Evolutionary conservation across 1,140 invertebrate genomes (phyloP), one percentile per base, ranked within the genome.

Genomic region (Eumaeus atala): DNA sequence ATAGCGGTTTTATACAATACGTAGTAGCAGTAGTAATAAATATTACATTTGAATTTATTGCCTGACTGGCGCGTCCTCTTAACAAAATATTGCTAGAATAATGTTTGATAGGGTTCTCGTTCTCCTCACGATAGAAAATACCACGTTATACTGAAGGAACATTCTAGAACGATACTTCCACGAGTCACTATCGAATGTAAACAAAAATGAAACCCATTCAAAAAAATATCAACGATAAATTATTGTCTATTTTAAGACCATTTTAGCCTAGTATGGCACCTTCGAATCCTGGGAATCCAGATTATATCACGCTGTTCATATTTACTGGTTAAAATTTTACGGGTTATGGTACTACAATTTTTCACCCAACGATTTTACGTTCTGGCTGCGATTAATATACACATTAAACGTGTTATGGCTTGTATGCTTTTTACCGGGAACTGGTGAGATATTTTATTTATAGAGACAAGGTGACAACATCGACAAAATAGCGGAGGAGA

Each of bases 261-360:
- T 70, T 74, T 34, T 55, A 81, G 3, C 81, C 81, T n/a, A n/a
- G n/a, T 84, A 79, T 51, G 80, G 80, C 16, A 69, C 77, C 8
- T 54, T 73, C 4, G 73, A 79, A 10, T 58, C 78, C 10, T 82
- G 80, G 80, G 75, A 83, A 12, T 82, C 84, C 0, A 60, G 61
- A 14, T 64, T 85, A 42, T 88, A 82, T 53, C 83, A 81, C 16
- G 75, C 81, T 1, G 63, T 88, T 10, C 83, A 87, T 57, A 87
- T 87, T 64, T 88, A 80, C 56, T 88, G 86, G 83, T 62, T 88
- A 14, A 88, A 84, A 54, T 84, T 87, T 61, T 88, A 84, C 63
- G 86, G 84, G 14, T 72, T 87, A 68, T 88, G 86, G 86, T 88
- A 80, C 59, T 80, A 82, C 54, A 71, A 74, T 33, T 70, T 63